Conservation (phyloP, 1,140 invertebrate species). For the Pantala flavescens region DNA sequence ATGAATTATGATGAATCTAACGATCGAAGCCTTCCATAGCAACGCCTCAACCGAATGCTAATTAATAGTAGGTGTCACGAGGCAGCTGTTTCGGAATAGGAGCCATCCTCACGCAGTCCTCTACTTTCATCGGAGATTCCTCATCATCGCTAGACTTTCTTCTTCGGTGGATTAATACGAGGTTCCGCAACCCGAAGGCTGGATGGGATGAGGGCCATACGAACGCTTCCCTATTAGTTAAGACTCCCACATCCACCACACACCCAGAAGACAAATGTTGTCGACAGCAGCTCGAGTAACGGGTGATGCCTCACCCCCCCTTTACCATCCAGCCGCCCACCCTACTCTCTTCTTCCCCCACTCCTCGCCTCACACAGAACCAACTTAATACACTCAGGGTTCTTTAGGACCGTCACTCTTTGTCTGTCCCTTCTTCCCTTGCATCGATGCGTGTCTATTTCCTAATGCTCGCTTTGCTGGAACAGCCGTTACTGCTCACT, state of each 20-base stretch:
- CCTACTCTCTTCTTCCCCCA: neutral
- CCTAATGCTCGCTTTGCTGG: no score
- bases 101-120: no score
- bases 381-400: neutral
- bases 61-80: no score
- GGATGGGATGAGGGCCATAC: neutral
- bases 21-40: no score
- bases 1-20: no score
- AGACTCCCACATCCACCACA: neutral
- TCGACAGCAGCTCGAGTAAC: neutral
- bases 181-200: neutral
- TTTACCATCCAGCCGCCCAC: neutral
- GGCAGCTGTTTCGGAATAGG: no score
- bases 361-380: neutral
- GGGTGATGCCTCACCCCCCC: neutral
- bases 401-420: no score
- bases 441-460: neutral
- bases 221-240: neutral
- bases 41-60: no score
- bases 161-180: neutral
- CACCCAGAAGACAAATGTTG: constrained; percentile 8
- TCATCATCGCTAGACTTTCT: neutral
- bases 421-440: neutral
- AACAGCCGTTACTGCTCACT: no score
- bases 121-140: no score